Conservation (phyloP, 2,797 vertebrate species). For the Rhinogobio ventralis region DNA sequence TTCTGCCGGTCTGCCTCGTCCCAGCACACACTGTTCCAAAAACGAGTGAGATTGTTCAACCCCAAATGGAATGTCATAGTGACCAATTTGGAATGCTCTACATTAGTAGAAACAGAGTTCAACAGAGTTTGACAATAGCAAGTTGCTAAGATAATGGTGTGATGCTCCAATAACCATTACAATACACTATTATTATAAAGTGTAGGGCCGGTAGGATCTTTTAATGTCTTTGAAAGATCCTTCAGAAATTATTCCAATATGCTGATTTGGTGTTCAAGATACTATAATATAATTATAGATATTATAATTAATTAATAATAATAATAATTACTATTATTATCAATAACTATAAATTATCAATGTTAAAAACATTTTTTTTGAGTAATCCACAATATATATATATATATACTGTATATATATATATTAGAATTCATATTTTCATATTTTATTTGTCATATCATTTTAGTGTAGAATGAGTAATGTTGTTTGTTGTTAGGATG, state of each 20-base stretch:
- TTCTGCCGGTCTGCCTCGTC: not conserved
- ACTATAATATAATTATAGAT: too few relatives aligned
- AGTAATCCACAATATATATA: not conserved
- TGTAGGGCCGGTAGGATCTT: not conserved
- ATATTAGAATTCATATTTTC: too few relatives aligned
- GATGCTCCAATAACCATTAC: not conserved
- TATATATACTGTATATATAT: too few relatives aligned
- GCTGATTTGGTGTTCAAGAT: not conserved
- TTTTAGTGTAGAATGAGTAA: too few relatives aligned
- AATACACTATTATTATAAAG: not conserved
- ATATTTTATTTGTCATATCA: too few relatives aligned
- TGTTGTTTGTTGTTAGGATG: too few relatives aligned
- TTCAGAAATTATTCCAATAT: not conserved
- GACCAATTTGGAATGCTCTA: not conserved
- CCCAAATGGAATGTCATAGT: not conserved
- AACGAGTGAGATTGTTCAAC: slow-evolving; percentile 14
- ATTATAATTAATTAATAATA: not conserved
- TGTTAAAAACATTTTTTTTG: not conserved
- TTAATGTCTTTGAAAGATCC: not conserved
- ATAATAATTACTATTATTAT: not conserved
- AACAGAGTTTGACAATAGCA: not conserved
- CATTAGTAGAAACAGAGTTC: not conserved
- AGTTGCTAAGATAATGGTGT: not conserved
- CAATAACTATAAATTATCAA: too few relatives aligned
- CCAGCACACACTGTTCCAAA: slow-evolving; percentile 34